Evolutionary conservation across 2,888 invertebrate species (phyloP).

Genomic region (Ecdyonurus torrentis): DNA sequence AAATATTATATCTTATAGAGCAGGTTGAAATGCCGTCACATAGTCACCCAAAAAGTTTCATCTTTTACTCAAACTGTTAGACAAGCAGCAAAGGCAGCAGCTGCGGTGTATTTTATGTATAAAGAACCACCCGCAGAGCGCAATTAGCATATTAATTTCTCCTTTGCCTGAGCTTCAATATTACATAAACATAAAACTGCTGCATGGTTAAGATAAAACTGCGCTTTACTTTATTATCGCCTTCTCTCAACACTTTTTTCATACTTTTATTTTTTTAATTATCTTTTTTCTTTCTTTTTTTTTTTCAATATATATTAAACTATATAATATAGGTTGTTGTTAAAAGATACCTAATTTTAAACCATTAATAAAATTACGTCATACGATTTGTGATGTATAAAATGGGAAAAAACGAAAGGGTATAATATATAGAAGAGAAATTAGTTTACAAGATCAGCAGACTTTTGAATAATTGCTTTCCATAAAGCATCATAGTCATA

Average conservation of each 20-base stretch:
- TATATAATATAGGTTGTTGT: not conserved
- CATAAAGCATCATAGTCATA: not conserved
- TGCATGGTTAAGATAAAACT: not conserved
- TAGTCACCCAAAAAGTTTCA: no score
- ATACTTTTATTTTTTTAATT: not conserved
- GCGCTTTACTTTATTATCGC: not conserved
- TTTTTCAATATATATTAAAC: not conserved
- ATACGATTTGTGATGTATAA: not conserved
- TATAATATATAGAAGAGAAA: not conserved
- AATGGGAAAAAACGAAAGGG: not conserved
- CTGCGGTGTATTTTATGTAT: no score
- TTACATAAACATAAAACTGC: not conserved
- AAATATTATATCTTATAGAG: no score
- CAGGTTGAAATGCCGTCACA: no score
- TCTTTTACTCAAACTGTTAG: no score
- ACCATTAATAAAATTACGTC: not conserved
- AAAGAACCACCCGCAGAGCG: not conserved
- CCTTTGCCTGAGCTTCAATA: no score
- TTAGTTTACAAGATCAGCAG: not conserved
- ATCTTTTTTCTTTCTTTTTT: not conserved
- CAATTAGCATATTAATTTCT: not conserved
- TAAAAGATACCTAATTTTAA: not conserved
- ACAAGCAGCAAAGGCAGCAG: no score
- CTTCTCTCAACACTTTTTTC: not conserved
- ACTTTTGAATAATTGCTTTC: not conserved